Evolutionary conservation across 2,113 vertebrate species (phyloP), one percentile per base, ranked within the genome.

Genomic region (Cyanoderma ruficeps): DNA sequence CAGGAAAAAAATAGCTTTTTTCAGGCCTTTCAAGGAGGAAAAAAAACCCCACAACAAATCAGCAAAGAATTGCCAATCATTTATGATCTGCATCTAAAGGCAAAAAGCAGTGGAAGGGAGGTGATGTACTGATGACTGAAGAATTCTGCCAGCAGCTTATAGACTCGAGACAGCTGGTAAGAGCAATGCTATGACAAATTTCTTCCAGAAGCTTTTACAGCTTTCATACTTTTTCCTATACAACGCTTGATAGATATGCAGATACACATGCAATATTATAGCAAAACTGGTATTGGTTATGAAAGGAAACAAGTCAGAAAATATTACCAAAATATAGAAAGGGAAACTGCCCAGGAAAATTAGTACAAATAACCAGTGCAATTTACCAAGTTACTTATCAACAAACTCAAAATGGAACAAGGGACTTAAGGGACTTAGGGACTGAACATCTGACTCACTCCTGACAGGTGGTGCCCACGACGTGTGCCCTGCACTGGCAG

Each of bases 1-100:
- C 97, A 56, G 99, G 99, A 55, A 99, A 98, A 95, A 98, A 99
- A 90, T 98, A 97, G 87, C 96, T 96, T 64, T 94, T 83, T 74
- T 98, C 98, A 37, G 99, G 98, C 83, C 99, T 99, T 98, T 96
- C 31, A 95, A 69, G 64, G 46, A 92, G 91, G 33, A 25, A 46
- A 91, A 91, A 49, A 39, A 46, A 4, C 4, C 9, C 9, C n/a
- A 0, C 18, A 80, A 68, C 33, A 67, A 19, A 91, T 71, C 13
- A 81, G n/a, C 16, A 57, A 91, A 53, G n/a, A 60, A 79, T n/a
- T 50, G 80, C 19, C 15, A 50, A 17, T 61, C 1, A 1, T 33
- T 79, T 55, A 46, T 22, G 10, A 44, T 28, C 37, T 93, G 60
- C 25, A 47, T 27, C 25, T 47, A 60, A 61, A 15, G 55, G 21